Conservation (phyloP, 2,888 invertebrate species). For the Metalampra italica region DNA sequence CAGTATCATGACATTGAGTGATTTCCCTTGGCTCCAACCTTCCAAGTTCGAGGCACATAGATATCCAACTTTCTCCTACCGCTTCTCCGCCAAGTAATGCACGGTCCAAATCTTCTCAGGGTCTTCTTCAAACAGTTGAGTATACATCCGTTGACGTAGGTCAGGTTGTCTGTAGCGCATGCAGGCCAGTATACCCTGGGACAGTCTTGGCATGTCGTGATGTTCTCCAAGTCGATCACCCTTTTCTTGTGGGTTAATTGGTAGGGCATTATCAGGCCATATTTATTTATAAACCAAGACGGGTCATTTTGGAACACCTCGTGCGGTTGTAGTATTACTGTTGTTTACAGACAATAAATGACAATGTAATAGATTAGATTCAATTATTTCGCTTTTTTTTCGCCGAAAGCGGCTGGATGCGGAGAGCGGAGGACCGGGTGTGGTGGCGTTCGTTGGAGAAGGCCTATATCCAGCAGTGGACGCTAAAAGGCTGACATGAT, state of each 20-base stretch:
- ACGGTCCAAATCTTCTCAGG: conserved; percentile 26
- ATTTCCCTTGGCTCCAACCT: not conserved
- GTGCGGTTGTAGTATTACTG: not conserved
- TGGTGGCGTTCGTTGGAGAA: no score
- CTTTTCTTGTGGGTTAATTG: conserved; percentile 9
- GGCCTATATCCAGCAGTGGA: no score
- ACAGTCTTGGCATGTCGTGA: conserved; percentile 21
- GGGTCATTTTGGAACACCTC: not conserved
- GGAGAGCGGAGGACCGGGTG: no score
- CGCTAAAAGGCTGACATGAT: no score
- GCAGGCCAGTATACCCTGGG: conserved; percentile 36
- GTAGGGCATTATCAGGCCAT: conserved; percentile 3
- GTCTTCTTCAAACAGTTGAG: conserved; percentile 22
- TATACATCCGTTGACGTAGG: conserved; percentile 35
- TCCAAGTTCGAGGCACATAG: not conserved
- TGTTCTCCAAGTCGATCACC: conserved; percentile 15
- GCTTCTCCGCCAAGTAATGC: conserved; percentile 26
- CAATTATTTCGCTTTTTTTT: no score
- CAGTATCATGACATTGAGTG: no score
- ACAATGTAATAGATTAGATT: no score
- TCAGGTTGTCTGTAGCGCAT: conserved; percentile 22
- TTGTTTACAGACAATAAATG: not conserved
- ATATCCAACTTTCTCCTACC: not conserved
- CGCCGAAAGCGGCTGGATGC: no score
- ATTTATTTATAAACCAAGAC: not conserved